These are phyloP conservation scores for Drosophila santomea DNA, from an alignment of 1,140 invertebrate genomes.

Conservation along the genomic window DNA sequence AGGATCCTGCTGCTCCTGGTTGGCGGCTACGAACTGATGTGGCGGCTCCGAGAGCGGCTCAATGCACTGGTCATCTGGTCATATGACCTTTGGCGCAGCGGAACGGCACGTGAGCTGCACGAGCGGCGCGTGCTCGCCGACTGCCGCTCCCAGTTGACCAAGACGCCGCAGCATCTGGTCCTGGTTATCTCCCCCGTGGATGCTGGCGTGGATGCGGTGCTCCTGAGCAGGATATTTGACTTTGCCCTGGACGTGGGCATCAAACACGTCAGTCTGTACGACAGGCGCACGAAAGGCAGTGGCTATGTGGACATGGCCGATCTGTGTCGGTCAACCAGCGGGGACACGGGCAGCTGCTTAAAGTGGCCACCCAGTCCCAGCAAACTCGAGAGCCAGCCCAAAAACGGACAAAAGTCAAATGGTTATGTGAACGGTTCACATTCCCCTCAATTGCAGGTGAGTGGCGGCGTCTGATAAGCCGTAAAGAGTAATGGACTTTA, in stretches of 20 bases:
- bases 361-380: conserved; percentile 31
- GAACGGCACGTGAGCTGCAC: conserved; percentile 46
- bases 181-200: conserved; percentile 65
- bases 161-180: conserved; percentile 71
- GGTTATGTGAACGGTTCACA: conserved; percentile 46
- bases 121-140: conserved; percentile 46
- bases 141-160: conserved; percentile 61
- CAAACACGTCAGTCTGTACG: conserved; percentile 74
- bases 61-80: conserved; percentile 62
- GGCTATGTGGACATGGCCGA: conserved; percentile 53
- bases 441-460: conserved; percentile 54
- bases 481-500: neutral
- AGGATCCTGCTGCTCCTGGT: conserved; percentile 47
- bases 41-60: conserved; percentile 46
- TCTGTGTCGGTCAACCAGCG: conserved; percentile 28
- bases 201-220: conserved; percentile 38
- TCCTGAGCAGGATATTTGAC: conserved; percentile 59
- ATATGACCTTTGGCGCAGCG: conserved; percentile 73
- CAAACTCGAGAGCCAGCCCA: conserved; percentile 17
- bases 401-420: conserved; percentile 51
- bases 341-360: conserved; percentile 2
- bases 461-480: conserved; percentile 13
- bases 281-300: conserved; percentile 36
- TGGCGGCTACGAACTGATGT: conserved; percentile 45
- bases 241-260: conserved; percentile 67